Evolutionary conservation across 2,113 vertebrate genomes (phyloP), one percentile per base, ranked within the genome.

Genomic region (Puffinus mauretanicus): DNA sequence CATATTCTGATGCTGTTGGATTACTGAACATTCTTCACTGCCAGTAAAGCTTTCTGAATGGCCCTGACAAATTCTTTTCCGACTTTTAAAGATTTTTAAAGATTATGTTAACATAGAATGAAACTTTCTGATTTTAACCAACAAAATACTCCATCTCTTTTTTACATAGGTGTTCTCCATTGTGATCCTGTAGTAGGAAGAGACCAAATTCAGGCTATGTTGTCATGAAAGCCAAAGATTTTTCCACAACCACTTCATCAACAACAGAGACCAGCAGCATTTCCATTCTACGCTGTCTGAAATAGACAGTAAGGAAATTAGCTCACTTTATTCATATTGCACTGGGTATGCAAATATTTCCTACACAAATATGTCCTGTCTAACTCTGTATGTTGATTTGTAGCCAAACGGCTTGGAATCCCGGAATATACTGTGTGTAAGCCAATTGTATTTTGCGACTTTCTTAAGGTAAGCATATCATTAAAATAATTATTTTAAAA

Each of bases 371-470:
- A 40, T 40, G 38, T 40, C 16, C 61, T 54, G 51, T 65, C 25
- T 78, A 18, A 47, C 57, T 86, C 90, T 78, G 18, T 42, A 52
- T 96, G 82, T 91, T 92, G 61, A 88, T 91, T 94, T 72, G 34
- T 90, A 99, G 99, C 97, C 49, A 98, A 97, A 97, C 96, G 98
- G 96, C 99, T 99, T 98, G 97, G 95, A 91, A 98, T 99, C 61
- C 88, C 98, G 36, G 97, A 97, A 29, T 98, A 98, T 91, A 99
- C 99, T 97, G 93, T 98, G 27, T 97, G 47, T 19, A 97, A 97
- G 38, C 98, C 98, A 46, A 99, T 99, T 90, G 98, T 99, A 93
- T 99, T 99, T 97, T 98, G 98, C 62, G 98, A 99, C 96, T 99
- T 99, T 90, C 98, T 99, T 90, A 99, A 98, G 98, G 98, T 98